These are phyloP conservation scores for Atopsyche davidsoni DNA, from an alignment of 1,140 invertebrate species.

Conservation along the genomic window DNA sequence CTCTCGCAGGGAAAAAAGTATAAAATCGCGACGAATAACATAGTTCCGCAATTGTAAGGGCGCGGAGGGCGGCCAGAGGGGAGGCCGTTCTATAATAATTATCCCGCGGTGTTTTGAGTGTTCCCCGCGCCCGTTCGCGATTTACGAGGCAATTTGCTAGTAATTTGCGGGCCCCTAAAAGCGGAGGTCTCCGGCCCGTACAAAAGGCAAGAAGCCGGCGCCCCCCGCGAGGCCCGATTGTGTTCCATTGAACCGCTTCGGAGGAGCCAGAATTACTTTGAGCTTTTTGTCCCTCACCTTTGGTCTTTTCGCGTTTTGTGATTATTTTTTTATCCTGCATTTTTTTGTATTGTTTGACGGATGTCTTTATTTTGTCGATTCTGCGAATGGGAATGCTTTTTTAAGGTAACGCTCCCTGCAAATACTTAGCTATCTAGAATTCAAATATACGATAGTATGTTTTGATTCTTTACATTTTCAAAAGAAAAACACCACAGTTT, in stretches of 20 bases:
- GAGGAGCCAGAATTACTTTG: conserved; percentile 3
- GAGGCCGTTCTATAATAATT: conserved; percentile 29
- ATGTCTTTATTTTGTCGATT: too few species aligned
- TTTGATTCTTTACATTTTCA: too few species aligned
- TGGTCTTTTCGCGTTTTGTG: neutral
- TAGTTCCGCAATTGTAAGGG: too few species aligned
- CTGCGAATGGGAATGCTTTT: too few species aligned
- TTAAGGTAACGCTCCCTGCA: too few species aligned
- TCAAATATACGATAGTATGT: too few species aligned
- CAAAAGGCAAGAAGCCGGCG: conserved; percentile 1
- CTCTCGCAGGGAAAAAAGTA: too few species aligned
- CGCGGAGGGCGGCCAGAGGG: too few species aligned
- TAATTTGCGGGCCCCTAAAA: conserved; percentile 23
- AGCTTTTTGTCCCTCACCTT: neutral
- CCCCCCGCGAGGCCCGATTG: neutral
- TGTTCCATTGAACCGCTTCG: neutral
- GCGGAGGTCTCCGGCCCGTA: neutral
- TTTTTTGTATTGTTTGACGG: neutral
- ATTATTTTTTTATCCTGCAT: neutral
- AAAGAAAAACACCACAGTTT: too few species aligned
- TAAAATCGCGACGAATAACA: too few species aligned
- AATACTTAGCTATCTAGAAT: too few species aligned
- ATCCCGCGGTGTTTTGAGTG: conserved; percentile 26
- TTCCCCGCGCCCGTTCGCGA: conserved; percentile 25
- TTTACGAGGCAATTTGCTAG: conserved; percentile 29